A percentile compares a stretch with the other conserved stretches of the same genome.
phyloP scores from a whole-genome alignment of 2,888 invertebrate genomes.

The Slavum lentiscoides region DNA sequence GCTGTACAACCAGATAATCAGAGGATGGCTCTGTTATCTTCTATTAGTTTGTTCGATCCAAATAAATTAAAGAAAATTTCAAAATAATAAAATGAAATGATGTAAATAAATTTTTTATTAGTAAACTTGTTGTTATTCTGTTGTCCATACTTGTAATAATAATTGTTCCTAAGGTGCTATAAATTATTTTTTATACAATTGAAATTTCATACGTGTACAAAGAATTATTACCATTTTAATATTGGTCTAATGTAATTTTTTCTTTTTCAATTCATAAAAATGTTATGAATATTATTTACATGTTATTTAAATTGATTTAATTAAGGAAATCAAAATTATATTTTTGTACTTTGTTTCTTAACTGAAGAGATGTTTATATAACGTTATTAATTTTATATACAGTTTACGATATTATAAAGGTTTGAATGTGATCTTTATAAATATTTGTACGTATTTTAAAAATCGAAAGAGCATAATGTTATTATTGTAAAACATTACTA shows the following conservation, averaged over 20 bases:
- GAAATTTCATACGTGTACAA: background rate
- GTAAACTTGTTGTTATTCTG: background rate
- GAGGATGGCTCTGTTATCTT: slow-evolving; percentile 46
- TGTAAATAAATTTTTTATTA: background rate
- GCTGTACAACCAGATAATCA: slow-evolving; percentile 21
- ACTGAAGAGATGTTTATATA: background rate
- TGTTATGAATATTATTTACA: background rate
- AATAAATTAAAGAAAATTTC: slow-evolving; percentile 37
- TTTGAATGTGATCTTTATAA: background rate
- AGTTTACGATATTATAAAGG: background rate
- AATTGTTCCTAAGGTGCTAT: slow-evolving; percentile 45
- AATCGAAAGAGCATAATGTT: background rate
- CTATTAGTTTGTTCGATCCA: slow-evolving; percentile 38
- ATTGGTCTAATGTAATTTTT: background rate
- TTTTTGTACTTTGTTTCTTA: slow-evolving; percentile 19
- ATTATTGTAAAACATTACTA: background rate
- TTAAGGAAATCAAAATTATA: slow-evolving; percentile 5
- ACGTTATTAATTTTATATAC: slow-evolving; percentile 8
- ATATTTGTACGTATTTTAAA: background rate
- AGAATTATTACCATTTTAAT: background rate
- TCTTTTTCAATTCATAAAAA: background rate
- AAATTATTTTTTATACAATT: slow-evolving; percentile 32
- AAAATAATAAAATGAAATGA: slow-evolving; percentile 16
- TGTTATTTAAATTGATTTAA: background rate
- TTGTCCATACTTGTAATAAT: background rate